These are phyloP conservation scores for Poecilus cupreus DNA, from an alignment of 2,888 invertebrate species.

Conservation along the genomic window DNA sequence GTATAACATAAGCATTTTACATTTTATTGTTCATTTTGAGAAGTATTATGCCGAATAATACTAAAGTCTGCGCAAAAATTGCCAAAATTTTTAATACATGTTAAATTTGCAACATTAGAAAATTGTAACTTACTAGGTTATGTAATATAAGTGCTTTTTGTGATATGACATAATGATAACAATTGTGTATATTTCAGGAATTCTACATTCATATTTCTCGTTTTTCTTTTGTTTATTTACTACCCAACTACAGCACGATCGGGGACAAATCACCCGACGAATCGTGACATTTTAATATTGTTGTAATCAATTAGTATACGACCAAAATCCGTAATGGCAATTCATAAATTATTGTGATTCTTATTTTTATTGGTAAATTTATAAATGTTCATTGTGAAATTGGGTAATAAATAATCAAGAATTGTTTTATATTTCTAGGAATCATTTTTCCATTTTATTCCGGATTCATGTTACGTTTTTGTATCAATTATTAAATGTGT, in stretches of 20 bases:
- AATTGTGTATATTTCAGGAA: conserved; percentile 5
- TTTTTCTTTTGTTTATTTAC: conserved; percentile 25
- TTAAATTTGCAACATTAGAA: conserved; percentile 27
- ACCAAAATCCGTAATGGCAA: too few relatives aligned
- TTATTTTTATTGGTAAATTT: background rate
- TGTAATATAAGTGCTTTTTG: conserved; percentile 44
- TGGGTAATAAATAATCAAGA: background rate
- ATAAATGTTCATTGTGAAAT: background rate
- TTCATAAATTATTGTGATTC: too few relatives aligned
- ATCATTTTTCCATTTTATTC: conserved; percentile 8
- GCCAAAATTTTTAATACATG: conserved; percentile 48
- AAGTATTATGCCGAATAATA: conserved; percentile 10
- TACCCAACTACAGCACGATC: background rate
- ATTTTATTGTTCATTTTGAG: conserved; percentile 29
- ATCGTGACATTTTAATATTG: too few relatives aligned
- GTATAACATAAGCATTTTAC: conserved; percentile 11
- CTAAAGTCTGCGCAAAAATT: conserved; percentile 36
- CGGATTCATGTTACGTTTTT: conserved; percentile 15
- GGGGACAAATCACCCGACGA: too few relatives aligned
- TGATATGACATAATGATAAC: conserved; percentile 49
- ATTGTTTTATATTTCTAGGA: background rate
- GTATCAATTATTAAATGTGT: conserved; percentile 27
- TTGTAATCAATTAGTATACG: too few relatives aligned
- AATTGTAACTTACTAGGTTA: conserved; percentile 32
- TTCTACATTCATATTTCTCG: background rate